Conservation (phyloP, 1,140 invertebrate species). For the Anadara kagoshimensis region DNA sequence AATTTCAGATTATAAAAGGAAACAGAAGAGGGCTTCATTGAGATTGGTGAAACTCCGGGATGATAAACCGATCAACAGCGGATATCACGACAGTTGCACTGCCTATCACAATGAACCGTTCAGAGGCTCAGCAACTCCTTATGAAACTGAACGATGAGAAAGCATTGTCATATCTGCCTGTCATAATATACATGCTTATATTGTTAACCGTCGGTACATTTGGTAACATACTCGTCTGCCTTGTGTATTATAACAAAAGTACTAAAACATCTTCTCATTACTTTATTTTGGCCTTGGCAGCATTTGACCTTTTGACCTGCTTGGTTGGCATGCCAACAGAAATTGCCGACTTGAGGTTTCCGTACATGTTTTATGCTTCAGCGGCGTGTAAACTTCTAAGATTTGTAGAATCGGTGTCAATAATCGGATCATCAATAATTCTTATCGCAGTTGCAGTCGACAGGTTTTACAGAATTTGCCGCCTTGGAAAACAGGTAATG, state of each 20-base stretch:
- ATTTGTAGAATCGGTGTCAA: constrained; percentile 64
- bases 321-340: constrained; percentile 68
- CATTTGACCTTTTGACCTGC: constrained; percentile 67
- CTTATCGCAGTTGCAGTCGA: constrained; percentile 67
- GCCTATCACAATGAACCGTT: no score
- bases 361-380: constrained; percentile 65
- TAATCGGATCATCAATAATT: constrained; percentile 64
- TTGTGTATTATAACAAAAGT: constrained; percentile 60
- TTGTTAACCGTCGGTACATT: constrained; percentile 61
- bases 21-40: no score
- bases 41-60: no score
- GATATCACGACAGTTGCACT: no score
- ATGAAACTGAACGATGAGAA: constrained; percentile 54
- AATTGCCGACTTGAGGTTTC: constrained; percentile 64
- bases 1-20: no score
- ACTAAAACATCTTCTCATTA: constrained; percentile 65
- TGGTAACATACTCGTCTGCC: constrained; percentile 63
- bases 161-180: constrained; percentile 62
- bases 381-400: constrained; percentile 65
- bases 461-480: constrained; percentile 65
- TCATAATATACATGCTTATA: constrained; percentile 63
- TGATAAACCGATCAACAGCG: no score
- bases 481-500: constrained; percentile 59
- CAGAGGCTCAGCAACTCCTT: no score
- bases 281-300: constrained; percentile 66